Evolutionary conservation across 2,888 invertebrate species (phyloP).

Genomic region (Drosophila longiperda): DNA sequence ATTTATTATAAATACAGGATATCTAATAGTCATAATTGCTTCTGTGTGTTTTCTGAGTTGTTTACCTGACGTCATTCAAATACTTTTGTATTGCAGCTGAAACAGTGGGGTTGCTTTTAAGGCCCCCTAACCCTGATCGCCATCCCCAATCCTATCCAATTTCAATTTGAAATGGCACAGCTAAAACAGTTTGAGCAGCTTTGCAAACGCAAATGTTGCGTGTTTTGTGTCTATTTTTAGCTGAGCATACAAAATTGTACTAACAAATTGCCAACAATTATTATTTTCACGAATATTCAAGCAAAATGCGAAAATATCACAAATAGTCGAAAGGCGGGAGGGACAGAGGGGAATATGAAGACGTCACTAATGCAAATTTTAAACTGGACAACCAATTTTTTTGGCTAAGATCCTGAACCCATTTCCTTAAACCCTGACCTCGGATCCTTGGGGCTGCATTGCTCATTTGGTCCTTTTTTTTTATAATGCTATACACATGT

Average conservation of each 20-base stretch:
- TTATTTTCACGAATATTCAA: slow-evolving; percentile 9
- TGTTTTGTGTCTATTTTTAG: slow-evolving; percentile 48
- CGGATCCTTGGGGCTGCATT: not conserved
- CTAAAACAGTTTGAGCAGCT: slow-evolving; percentile 25
- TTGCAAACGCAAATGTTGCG: slow-evolving; percentile 21
- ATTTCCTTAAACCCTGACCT: not conserved
- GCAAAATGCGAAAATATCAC: not conserved
- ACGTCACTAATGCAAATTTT: slow-evolving; percentile 37
- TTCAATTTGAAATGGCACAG: slow-evolving; percentile 1
- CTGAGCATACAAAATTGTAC: slow-evolving; percentile 8
- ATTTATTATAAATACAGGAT: not conserved
- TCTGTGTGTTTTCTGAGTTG: not conserved
- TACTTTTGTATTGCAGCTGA: not conserved
- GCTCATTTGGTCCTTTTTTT: not conserved
- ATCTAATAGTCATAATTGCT: not conserved
- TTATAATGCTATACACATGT: not conserved
- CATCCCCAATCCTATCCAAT: not conserved
- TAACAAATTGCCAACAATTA: slow-evolving; percentile 28
- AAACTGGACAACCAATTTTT: slow-evolving; percentile 42
- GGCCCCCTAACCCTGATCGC: not conserved
- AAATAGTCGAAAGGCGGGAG: not conserved
- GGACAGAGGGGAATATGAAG: not conserved
- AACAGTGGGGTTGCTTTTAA: not conserved
- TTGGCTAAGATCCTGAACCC: not conserved
- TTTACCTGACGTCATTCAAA: slow-evolving; percentile 22